Percentiles rank a stretch among this genome's conserved stretches.
Conservation (phyloP, 2,113 vertebrate genomes). For the Caranx ignobilis region DNA sequence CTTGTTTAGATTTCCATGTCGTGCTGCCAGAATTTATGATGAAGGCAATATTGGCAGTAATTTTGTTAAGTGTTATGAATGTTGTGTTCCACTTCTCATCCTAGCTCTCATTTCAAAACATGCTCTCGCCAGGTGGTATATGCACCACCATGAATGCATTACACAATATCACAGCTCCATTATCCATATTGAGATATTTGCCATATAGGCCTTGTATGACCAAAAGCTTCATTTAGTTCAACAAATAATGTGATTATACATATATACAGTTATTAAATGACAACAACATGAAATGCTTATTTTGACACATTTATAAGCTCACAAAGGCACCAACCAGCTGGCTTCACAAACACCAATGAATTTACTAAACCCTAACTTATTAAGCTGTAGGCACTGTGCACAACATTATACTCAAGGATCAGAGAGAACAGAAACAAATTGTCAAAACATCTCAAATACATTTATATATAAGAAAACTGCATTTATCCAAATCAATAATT, state of each 20-base stretch:
- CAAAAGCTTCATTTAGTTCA: neutral
- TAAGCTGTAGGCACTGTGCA: too few relatives aligned
- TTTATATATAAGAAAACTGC: neutral
- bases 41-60: conserved; percentile 41
- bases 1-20: conserved; percentile 19
- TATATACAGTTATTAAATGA: conserved; percentile 3
- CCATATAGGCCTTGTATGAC: neutral
- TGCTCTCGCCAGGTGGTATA: conserved; percentile 32
- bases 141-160: conserved; percentile 1
- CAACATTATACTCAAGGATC: too few relatives aligned
- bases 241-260: neutral
- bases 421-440: too few relatives aligned
- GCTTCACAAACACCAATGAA: neutral
- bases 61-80: conserved; percentile 54
- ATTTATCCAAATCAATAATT: neutral
- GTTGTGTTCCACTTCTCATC: conserved; percentile 25
- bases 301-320: neutral
- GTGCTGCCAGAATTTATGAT: conserved; percentile 24
- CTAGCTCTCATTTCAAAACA: conserved; percentile 29
- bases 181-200: neutral
- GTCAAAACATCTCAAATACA: neutral
- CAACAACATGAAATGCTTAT: neutral
- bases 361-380: neutral
- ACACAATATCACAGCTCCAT: neutral
- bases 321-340: neutral